These are phyloP conservation scores for Apodemus sylvaticus DNA, from an alignment of 2,113 vertebrate genomes.

Conservation along the genomic window DNA sequence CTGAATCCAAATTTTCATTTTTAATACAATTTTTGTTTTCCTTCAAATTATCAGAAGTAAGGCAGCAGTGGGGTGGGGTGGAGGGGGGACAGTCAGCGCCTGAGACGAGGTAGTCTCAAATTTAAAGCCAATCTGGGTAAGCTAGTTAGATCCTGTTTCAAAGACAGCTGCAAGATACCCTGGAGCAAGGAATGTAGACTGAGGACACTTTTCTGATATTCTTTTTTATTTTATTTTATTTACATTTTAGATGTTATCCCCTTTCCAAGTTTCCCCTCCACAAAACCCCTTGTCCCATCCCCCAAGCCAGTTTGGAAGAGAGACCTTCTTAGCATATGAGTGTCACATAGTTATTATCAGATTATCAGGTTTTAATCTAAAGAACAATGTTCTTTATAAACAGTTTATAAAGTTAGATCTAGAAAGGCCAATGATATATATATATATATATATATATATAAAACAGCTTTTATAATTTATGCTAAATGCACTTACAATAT, in stretches of 20 bases:
- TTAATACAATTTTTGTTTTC: background rate
- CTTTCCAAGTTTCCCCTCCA: too few relatives aligned
- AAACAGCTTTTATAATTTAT: constrained; percentile 4
- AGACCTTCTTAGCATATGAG: background rate
- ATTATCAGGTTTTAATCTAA: constrained; percentile 31
- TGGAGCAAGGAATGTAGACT: background rate
- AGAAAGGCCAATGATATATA: constrained; percentile 30
- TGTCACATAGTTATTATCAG: background rate
- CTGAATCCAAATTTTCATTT: constrained; percentile 9
- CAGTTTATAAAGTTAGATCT: constrained; percentile 47
- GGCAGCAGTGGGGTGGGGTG: background rate
- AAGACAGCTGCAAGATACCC: background rate
- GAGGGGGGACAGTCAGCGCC: too few relatives aligned
- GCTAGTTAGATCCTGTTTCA: background rate
- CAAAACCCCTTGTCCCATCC: too few relatives aligned
- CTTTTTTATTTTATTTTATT: too few relatives aligned
- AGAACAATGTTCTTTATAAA: background rate
- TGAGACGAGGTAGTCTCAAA: background rate
- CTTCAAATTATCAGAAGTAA: constrained; percentile 44
- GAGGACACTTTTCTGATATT: background rate
- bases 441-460: background rate
- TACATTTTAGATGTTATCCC: too few relatives aligned
- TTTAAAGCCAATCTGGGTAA: background rate
- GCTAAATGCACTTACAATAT: background rate
- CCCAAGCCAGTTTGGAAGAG: background rate